Base-by-base conservation (phyloP, 2,888 invertebrate genomes). In the Augochlorella aurata region DNA sequence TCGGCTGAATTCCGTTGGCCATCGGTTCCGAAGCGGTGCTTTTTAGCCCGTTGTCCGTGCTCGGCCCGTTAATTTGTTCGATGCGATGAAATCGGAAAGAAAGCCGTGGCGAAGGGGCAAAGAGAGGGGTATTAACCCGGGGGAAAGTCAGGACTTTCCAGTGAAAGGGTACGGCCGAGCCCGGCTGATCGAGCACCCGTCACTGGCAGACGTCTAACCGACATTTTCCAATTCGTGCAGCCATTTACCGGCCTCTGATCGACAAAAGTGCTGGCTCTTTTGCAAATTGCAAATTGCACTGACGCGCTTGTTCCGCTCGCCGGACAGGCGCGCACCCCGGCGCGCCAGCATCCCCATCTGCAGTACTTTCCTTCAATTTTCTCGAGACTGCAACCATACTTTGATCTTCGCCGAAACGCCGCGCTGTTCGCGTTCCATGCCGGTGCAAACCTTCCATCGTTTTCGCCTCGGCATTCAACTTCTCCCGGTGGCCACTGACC, bases 121-220 rank as follows among this genome's bases (percentile, higher is more conserved):
- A 54, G 29, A n/a, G 14, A 29, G 21, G 50, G 49, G 63, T n/a
- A 73, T 71, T 68, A 69, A 70, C 54, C 44, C 29, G 21, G 65
- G 16, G 61, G 72, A 81, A 80, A 50, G 72, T 69, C 58, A 73
- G 69, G 12, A 75, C 74, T 75, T 72, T 58, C 71, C 58, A 54
- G 74, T 74, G 54, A 84, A 87, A 84, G 81, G 74, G 81, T 71
- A 77, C 68, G 75, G 69, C 52, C 66, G 71, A 77, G 77, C 75
- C 58, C 65, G 74, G 78, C 77, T 86, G 87, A 87, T 87, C 81
- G 82, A 87, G 84, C 76, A 79, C 82, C 85, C 85, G 87, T 87
- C 87, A 77, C 73, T 73, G 75, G 29, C 87, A 87, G 84, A 81
- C 79, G 74, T 82, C 77, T 74, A 79, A 81, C 82, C 81, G 83